Base-by-base conservation (phyloP, 2,113 vertebrate genomes). In the Okapia johnstoni region DNA sequence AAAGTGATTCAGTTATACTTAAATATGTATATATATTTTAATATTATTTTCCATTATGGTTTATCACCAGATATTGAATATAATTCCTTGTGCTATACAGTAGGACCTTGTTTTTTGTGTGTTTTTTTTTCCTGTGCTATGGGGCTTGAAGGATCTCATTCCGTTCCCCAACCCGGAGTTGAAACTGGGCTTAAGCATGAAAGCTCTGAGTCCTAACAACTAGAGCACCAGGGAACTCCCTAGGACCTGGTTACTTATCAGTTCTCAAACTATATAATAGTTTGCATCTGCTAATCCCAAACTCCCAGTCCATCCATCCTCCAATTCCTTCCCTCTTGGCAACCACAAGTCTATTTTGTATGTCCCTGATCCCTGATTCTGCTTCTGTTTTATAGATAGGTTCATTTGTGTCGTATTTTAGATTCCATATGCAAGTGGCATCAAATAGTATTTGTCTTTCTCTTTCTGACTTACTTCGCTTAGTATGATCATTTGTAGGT, bases 181-280 rank as follows among this genome's bases (percentile, higher is more conserved):
- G 5, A 80, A 52, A 50, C 16, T 50, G 28, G 48, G 28, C 48
- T 28, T 52, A 5, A 52, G 77, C 77, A n/a, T 33, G 76, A 79
- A 33, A 33, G 15, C 0, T 0, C 17, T 0, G 5, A 12, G 48
- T 80, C 77, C 77, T 52, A 80, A 33, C 19, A 19, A n/a, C 30
- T 33, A 80, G 48, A 52, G 16, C 48, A 21, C 77, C 16, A 52
- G 48, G 28, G 9, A n/a, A 2, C 17, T 80, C 3, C 5, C 17
- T 14, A 36, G 79, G 33, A 54, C 50, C 50, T 54, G 33, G 11
- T 36, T 25, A n/a, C 52, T 81, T 81, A 23, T 81, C 19, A 4
- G 2, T 36, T 54, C 79, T 81, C 40, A 76, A 26, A 43, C 48
- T 54, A 8, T 81, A 25, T 54, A 81, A 81, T n/a, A n/a, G 79